Percentiles rank a stretch among this genome's conserved stretches.
phyloP scores from a whole-genome alignment of 2,888 invertebrate species.

The Lasioglossum oenotherae region DNA sequence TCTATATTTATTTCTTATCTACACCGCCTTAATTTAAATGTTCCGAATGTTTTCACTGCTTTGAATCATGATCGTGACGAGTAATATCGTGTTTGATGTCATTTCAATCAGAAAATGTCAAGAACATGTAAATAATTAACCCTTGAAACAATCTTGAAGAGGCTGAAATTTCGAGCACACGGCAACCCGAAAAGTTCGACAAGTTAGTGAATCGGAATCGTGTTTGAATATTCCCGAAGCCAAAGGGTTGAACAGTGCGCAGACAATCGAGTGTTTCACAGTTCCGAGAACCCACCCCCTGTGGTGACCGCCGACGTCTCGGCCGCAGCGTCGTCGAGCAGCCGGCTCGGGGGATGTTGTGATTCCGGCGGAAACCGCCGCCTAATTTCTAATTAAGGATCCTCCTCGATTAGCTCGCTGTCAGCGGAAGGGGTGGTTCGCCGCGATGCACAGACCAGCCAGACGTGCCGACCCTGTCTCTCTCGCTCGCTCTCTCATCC shows the following conservation, averaged over 20 bases:
- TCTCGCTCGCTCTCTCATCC: slow-evolving; percentile 5
- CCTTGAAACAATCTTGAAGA: no score
- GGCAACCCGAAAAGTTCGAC: no score
- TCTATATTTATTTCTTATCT: no score
- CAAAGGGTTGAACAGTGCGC: background rate
- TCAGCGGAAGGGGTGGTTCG: slow-evolving; percentile 34
- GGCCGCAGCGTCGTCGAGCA: background rate
- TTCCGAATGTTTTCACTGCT: no score
- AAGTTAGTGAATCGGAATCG: background rate
- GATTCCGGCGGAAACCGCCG: slow-evolving; percentile 44
- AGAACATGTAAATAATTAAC: no score
- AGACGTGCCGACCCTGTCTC: slow-evolving; percentile 22
- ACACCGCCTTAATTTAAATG: no score
- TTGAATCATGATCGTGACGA: no score
- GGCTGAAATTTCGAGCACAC: no score
- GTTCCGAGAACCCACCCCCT: background rate
- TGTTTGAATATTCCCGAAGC: background rate
- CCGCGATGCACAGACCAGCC: slow-evolving; percentile 24
- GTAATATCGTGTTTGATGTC: no score
- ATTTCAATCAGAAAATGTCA: no score
- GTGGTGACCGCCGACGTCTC: background rate
- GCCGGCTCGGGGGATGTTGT: slow-evolving; percentile 33
- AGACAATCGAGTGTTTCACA: background rate
- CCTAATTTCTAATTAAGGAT: slow-evolving; percentile 62
- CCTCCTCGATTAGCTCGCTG: slow-evolving; percentile 57